Conservation (phyloP, 1,140 invertebrate genomes). For the Berghia stephanieae region DNA sequence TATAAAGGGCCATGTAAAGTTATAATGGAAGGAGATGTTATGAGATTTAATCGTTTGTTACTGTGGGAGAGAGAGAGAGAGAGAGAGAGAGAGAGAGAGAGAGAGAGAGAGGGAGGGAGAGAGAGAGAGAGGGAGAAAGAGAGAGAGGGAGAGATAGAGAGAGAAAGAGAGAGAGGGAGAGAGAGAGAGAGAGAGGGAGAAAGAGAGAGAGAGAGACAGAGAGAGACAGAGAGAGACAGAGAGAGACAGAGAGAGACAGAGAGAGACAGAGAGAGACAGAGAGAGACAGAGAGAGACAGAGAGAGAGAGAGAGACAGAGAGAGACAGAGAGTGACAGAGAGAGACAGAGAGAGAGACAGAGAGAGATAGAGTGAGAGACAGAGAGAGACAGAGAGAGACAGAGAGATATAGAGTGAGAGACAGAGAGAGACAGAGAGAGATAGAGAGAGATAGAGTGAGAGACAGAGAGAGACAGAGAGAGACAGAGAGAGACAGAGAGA, state of each 20-base stretch:
- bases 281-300: constrained; percentile 21
- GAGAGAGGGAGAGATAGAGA: too few species aligned
- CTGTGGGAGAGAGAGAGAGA: not conserved
- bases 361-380: too few species aligned
- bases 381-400: too few species aligned
- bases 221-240: constrained; percentile 15
- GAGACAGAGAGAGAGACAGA: too few species aligned
- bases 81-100: constrained; percentile 3
- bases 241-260: constrained; percentile 19
- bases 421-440: too few species aligned
- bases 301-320: not conserved
- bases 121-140: not conserved
- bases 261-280: constrained; percentile 18
- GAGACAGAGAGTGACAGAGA: too few species aligned
- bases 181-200: constrained; percentile 19
- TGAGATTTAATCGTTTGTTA: not conserved
- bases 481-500: too few species aligned
- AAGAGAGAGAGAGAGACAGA: constrained; percentile 20
- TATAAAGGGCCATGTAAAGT: not conserved
- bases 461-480: too few species aligned
- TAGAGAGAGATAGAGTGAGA: too few species aligned
- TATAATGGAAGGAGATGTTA: not conserved
- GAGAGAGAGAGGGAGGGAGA: not conserved
- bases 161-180: constrained; percentile 14
- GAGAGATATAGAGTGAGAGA: too few species aligned